phyloP scores from a whole-genome alignment of 1,140 invertebrate species.

The Lucilia sericata region DNA sequence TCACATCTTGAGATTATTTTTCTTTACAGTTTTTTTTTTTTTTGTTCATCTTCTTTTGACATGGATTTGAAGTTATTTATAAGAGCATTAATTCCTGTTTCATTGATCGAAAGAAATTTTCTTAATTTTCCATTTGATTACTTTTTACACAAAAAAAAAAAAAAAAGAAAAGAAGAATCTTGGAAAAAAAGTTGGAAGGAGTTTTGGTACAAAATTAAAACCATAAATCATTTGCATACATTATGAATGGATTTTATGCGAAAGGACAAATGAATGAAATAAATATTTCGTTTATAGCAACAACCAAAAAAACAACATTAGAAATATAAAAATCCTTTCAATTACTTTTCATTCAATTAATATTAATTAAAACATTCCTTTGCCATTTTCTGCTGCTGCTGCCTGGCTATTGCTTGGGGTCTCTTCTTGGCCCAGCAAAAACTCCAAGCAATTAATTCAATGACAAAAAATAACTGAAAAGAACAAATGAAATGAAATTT shows the following conservation, averaged over 20 bases:
- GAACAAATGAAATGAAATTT: slow-evolving; percentile 8
- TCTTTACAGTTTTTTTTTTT: neutral
- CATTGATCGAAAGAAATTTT: slow-evolving; percentile 37
- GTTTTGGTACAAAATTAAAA: slow-evolving; percentile 38
- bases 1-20: neutral
- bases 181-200: neutral
- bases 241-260: slow-evolving; percentile 56
- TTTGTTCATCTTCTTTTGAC: neutral
- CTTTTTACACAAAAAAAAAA: slow-evolving; percentile 15
- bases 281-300: neutral
- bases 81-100: neutral
- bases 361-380: slow-evolving; percentile 44
- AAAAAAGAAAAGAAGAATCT: neutral
- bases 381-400: slow-evolving; percentile 38
- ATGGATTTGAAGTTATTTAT: slow-evolving; percentile 17
- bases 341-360: slow-evolving; percentile 42
- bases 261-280: slow-evolving; percentile 24
- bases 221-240: slow-evolving; percentile 68
- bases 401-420: slow-evolving; percentile 49
- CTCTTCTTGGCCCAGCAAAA: neutral
- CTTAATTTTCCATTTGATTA: slow-evolving; percentile 36
- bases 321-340: slow-evolving; percentile 28
- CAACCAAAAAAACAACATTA: neutral
- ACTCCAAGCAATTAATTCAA: slow-evolving; percentile 36
- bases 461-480: slow-evolving; percentile 4